A percentile compares a stretch with the other conserved stretches of the same genome.
These are phyloP conservation scores for Lithophane ornitopus DNA, from an alignment of 2,888 invertebrate genomes.

Conservation along the genomic window DNA sequence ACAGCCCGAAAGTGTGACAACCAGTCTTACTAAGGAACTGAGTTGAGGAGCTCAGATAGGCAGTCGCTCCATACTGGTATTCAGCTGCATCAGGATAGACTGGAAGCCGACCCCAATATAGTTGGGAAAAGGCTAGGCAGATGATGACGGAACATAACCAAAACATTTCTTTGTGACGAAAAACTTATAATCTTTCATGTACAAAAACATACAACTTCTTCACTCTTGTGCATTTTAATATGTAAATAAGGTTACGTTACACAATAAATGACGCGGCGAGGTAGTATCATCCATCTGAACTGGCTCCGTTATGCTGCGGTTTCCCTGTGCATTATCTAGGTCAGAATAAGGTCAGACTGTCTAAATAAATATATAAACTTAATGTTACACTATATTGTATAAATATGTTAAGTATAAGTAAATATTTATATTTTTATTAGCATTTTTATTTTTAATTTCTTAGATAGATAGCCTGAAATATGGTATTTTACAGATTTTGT, in stretches of 20 bases:
- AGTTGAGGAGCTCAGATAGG: no score
- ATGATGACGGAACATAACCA: neutral
- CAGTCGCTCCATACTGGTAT: no score
- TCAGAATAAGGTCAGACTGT: conserved; percentile 30
- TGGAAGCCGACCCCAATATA: no score
- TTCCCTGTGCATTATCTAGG: conserved; percentile 30
- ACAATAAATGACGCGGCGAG: conserved; percentile 19
- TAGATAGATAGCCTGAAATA: no score
- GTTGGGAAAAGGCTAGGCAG: no score
- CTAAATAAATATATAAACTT: conserved; percentile 6
- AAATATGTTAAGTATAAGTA: no score
- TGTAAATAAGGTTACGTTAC: conserved; percentile 36
- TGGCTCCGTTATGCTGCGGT: conserved; percentile 24
- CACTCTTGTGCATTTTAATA: conserved; percentile 11
- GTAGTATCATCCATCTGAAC: conserved; percentile 35
- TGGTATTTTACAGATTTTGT: no score
- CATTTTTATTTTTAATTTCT: no score
- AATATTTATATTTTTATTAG: no score
- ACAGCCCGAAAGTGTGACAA: no score
- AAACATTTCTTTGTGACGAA: neutral
- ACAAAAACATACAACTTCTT: neutral
- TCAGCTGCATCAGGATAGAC: no score
- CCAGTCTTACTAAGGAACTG: no score
- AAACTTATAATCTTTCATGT: conserved; percentile 5
- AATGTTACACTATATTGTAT: neutral